phyloP scores from a whole-genome alignment of 2,797 vertebrate species.

The Selene dorsalis region DNA sequence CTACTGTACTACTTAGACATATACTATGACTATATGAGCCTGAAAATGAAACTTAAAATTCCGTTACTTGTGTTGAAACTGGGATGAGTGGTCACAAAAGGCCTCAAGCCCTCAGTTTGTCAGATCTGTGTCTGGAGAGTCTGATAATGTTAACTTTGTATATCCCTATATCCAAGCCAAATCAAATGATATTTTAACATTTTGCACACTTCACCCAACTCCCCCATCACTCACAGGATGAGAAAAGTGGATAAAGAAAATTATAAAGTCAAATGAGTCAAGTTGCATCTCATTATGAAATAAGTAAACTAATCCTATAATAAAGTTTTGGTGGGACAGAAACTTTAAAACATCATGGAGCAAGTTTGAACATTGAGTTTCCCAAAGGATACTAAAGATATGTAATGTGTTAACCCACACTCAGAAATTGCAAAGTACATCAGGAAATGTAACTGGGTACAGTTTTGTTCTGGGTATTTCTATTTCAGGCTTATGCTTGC shows the following conservation, averaged over 20 bases:
- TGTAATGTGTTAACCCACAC: no score
- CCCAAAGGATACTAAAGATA: no score
- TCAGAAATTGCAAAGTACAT: not conserved
- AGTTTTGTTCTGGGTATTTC: not conserved
- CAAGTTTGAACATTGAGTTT: not conserved
- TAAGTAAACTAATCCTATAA: slow-evolving; percentile 43
- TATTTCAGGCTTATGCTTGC: not conserved
- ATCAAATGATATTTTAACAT: slow-evolving; percentile 44
- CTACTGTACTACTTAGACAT: not conserved
- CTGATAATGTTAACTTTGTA: slow-evolving; percentile 39
- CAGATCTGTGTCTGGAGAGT: slow-evolving; percentile 29
- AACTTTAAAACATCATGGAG: slow-evolving; percentile 24
- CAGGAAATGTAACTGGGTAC: not conserved
- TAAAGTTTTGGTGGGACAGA: slow-evolving; percentile 35
- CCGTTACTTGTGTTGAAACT: not conserved
- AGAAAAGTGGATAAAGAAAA: slow-evolving; percentile 40
- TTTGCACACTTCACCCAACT: slow-evolving; percentile 20
- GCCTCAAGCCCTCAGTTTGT: not conserved
- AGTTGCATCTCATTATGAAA: slow-evolving; percentile 46
- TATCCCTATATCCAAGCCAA: slow-evolving; percentile 36
- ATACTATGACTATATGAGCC: not conserved
- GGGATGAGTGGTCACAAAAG: not conserved
- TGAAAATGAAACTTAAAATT: not conserved
- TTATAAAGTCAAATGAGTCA: slow-evolving; percentile 70
- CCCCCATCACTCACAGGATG: slow-evolving; percentile 30